Evolutionary conservation across 2,797 vertebrate species (phyloP).

Genomic region (Hemibagrus guttatus): DNA sequence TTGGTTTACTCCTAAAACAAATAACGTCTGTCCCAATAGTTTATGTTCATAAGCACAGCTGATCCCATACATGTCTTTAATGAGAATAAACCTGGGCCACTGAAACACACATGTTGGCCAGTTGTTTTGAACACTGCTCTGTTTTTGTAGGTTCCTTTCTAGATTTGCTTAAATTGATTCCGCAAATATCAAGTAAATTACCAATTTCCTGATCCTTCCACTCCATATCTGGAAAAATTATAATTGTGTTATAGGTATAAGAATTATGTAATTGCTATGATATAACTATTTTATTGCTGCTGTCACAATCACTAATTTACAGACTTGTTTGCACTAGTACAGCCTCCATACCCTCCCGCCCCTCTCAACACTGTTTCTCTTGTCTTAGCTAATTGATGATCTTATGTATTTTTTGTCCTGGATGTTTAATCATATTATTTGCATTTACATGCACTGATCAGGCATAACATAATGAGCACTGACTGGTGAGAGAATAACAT

Average conservation of each 20-base stretch:
- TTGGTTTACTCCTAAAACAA: not conserved
- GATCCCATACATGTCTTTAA: not conserved
- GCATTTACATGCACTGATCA: too few relatives aligned
- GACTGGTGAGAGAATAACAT: too few relatives aligned
- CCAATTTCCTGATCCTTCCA: not conserved
- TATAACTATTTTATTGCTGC: not conserved
- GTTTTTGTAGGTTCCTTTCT: not conserved
- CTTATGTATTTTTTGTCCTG: not conserved
- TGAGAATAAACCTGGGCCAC: not conserved
- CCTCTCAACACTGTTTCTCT: not conserved
- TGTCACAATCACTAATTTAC: not conserved
- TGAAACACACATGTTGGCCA: not conserved
- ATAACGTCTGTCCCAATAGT: not conserved
- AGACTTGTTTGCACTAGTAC: not conserved
- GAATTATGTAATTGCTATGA: not conserved
- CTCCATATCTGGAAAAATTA: not conserved
- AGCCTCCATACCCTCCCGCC: too few relatives aligned
- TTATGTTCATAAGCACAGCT: not conserved
- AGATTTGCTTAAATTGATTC: not conserved
- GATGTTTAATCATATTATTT: not conserved
- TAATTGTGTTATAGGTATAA: not conserved
- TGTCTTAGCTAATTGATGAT: too few relatives aligned
- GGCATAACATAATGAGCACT: too few relatives aligned
- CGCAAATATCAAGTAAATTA: not conserved
- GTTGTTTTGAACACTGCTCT: not conserved